Conservation (phyloP, 1,140 invertebrate genomes). For the Meloidogyne exigua region DNA sequence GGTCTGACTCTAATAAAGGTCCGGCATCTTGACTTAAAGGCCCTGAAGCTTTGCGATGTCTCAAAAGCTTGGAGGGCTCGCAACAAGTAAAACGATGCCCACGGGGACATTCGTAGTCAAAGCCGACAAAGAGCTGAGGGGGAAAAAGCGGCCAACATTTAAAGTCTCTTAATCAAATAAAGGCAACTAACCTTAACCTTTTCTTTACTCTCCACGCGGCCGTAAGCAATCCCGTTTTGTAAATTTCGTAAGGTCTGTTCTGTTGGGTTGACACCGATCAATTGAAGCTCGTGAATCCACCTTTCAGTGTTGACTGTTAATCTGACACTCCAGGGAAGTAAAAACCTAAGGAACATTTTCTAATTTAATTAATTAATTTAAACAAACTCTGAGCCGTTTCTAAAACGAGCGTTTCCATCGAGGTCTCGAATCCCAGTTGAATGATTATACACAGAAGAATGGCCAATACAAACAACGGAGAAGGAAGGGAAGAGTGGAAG, state of each 20-base stretch:
- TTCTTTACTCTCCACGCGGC: constrained; percentile 52
- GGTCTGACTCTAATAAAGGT: constrained; percentile 38
- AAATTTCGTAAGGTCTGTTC: constrained; percentile 28
- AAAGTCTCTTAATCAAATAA: no score
- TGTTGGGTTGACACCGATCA: constrained; percentile 35
- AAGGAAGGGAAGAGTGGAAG: constrained; percentile 87
- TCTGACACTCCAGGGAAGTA: constrained; percentile 90
- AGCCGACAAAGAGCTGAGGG: constrained; percentile 83
- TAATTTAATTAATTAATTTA: not conserved
- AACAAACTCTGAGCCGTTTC: constrained; percentile 76
- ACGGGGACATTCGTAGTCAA: constrained; percentile 91
- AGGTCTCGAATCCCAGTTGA: constrained; percentile 71
- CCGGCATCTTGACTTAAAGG: constrained; percentile 70
- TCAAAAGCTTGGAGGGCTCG: constrained; percentile 79
- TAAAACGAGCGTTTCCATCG: constrained; percentile 72
- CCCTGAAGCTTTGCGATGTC: constrained; percentile 72
- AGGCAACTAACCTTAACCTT: constrained; percentile 63
- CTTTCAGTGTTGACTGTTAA: constrained; percentile 69
- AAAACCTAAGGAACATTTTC: constrained; percentile 68
- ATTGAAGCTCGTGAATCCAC: constrained; percentile 66
- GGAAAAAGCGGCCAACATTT: no score
- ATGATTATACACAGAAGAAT: constrained; percentile 85
- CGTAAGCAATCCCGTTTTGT: constrained; percentile 40
- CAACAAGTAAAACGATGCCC: constrained; percentile 93
- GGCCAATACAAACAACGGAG: constrained; percentile 84